phyloP scores from a whole-genome alignment of 2,888 invertebrate species.

The Drosophila meridionalis region DNA sequence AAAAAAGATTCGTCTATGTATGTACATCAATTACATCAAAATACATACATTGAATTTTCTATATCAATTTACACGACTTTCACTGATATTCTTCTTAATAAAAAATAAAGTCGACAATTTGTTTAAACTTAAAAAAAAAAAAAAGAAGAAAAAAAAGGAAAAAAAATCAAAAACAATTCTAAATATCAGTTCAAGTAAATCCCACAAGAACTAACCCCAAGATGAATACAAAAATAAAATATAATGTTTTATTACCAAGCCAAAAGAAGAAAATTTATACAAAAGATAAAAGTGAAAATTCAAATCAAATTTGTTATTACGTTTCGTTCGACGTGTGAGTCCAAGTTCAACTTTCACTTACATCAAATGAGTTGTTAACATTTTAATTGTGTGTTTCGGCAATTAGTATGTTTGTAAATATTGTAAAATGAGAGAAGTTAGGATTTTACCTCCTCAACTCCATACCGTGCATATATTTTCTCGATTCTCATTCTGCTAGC shows the following conservation, averaged over 20 bases:
- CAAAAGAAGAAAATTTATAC: slow-evolving; percentile 5
- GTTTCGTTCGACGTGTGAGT: slow-evolving; percentile 49
- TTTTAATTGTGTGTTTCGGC: slow-evolving; percentile 53
- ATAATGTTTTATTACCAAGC: slow-evolving; percentile 13
- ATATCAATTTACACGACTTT: slow-evolving; percentile 64
- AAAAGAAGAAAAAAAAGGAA: not conserved
- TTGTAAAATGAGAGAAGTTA: slow-evolving; percentile 61
- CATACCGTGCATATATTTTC: slow-evolving; percentile 24
- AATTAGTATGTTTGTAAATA: slow-evolving; percentile 72
- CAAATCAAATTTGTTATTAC: slow-evolving; percentile 40
- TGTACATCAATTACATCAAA: slow-evolving; percentile 21
- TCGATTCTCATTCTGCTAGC: slow-evolving; percentile 44
- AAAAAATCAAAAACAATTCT: slow-evolving; percentile 10
- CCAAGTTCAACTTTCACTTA: slow-evolving; percentile 53
- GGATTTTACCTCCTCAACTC: slow-evolving; percentile 28
- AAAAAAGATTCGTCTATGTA: slow-evolving; percentile 19
- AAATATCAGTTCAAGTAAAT: slow-evolving; percentile 32
- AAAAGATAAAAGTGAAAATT: slow-evolving; percentile 3
- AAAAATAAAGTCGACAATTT: slow-evolving; percentile 31
- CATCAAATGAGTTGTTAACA: slow-evolving; percentile 27
- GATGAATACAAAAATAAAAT: not conserved
- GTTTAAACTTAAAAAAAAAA: slow-evolving; percentile 3
- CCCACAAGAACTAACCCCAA: slow-evolving; percentile 32
- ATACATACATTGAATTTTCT: slow-evolving; percentile 53
- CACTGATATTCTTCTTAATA: slow-evolving; percentile 41